phyloP scores from a whole-genome alignment of 2,113 vertebrate genomes.

The Ovis aries region ARS-UI_Ramb_v3.0 NC_056061.1:8162501-8163000 shows the following conservation, averaged over 20 bases:
- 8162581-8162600: no score
- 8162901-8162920: not conserved
- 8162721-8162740: not conserved
- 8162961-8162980: not conserved
- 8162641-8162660: not conserved
- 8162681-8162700: not conserved
- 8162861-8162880: not conserved
- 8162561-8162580: no score
- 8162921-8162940: not conserved
- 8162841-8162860: not conserved
- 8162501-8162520: no score
- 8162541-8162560: no score
- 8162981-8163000: not conserved
- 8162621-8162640: no score
- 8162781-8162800: not conserved
- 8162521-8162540: no score
- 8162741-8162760: not conserved
- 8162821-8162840: not conserved
- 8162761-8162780: not conserved
- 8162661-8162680: not conserved
- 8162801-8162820: not conserved
- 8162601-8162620: no score
- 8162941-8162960: not conserved
- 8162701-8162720: not conserved
- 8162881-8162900: not conserved